phyloP scores from a whole-genome alignment of 2,113 vertebrate genomes.

The Phoxinus phoxinus region DNA sequence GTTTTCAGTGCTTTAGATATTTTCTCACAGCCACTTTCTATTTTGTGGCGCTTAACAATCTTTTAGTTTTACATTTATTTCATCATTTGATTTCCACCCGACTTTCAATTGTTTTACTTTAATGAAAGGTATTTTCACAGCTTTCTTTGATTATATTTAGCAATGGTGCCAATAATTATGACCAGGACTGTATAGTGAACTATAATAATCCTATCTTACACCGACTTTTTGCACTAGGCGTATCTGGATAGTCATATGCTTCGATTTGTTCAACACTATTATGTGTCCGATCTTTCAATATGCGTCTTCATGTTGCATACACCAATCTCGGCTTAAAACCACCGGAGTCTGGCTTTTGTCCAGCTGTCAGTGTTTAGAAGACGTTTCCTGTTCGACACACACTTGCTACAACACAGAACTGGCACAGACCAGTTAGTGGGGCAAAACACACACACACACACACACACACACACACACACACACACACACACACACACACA shows the following conservation, averaged over 20 bases:
- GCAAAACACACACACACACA: neutral
- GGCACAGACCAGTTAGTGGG: no score
- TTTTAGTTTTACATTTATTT: no score
- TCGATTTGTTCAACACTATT: constrained; percentile 46
- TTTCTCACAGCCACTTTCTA: no score
- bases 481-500: neutral
- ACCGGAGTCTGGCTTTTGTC: constrained; percentile 33
- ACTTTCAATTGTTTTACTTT: no score
- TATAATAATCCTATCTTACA: neutral
- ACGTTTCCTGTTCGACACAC: constrained; percentile 35
- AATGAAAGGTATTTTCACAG: no score
- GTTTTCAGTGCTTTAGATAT: no score
- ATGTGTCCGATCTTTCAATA: constrained; percentile 46
- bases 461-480: neutral
- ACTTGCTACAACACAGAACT: constrained; percentile 20
- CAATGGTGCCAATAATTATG: no score
- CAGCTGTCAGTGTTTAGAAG: constrained; percentile 47
- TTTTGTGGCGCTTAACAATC: no score
- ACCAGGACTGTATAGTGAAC: neutral
- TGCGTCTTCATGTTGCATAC: constrained; percentile 15
- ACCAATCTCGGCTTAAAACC: constrained; percentile 10
- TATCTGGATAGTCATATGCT: constrained; percentile 15
- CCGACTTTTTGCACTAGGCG: neutral
- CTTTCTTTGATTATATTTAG: no score
- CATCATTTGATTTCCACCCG: no score